A percentile compares a stretch with the other conserved stretches of the same genome.
Conservation (phyloP, 1,140 invertebrate genomes). For the Drosophila baimaii region DNA sequence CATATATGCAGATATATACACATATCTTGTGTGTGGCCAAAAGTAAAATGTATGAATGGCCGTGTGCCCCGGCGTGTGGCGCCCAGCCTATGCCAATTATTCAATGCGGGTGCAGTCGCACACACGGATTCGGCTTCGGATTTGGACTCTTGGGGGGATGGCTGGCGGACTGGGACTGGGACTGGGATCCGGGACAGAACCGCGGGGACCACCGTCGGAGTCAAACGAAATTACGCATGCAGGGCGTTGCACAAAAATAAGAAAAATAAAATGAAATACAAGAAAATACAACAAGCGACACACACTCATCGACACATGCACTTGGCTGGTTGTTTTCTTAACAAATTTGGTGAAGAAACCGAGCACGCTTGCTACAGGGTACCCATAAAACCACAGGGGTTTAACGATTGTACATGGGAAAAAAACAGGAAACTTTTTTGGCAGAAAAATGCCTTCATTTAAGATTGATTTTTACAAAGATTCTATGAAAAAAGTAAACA, state of each 20-base stretch:
- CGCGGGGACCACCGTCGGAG: slow-evolving; percentile 61
- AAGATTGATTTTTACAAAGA: not conserved
- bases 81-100: slow-evolving; percentile 81
- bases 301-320: slow-evolving; percentile 55
- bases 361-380: not conserved
- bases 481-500: not conserved
- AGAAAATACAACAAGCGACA: slow-evolving; percentile 16
- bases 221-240: slow-evolving; percentile 72
- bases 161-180: not conserved
- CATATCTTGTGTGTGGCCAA: slow-evolving; percentile 35
- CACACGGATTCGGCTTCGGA: slow-evolving; percentile 41
- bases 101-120: slow-evolving; percentile 77
- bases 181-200: slow-evolving; percentile 20
- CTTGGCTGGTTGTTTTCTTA: slow-evolving; percentile 69
- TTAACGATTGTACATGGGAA: not conserved
- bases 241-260: slow-evolving; percentile 70
- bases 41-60: slow-evolving; percentile 45
- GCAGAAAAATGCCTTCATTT: not conserved
- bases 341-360: slow-evolving; percentile 59
- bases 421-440: not conserved
- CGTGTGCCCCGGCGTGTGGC: slow-evolving; percentile 68
- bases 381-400: slow-evolving; percentile 2
- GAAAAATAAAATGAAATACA: slow-evolving; percentile 36
- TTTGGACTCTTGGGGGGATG: slow-evolving; percentile 15
- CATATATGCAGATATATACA: slow-evolving; percentile 66